Percentiles rank a stretch among this genome's conserved stretches.
Evolutionary conservation across 1,140 invertebrate species (phyloP).

Genomic region (Sweltsa coloradensis): DNA sequence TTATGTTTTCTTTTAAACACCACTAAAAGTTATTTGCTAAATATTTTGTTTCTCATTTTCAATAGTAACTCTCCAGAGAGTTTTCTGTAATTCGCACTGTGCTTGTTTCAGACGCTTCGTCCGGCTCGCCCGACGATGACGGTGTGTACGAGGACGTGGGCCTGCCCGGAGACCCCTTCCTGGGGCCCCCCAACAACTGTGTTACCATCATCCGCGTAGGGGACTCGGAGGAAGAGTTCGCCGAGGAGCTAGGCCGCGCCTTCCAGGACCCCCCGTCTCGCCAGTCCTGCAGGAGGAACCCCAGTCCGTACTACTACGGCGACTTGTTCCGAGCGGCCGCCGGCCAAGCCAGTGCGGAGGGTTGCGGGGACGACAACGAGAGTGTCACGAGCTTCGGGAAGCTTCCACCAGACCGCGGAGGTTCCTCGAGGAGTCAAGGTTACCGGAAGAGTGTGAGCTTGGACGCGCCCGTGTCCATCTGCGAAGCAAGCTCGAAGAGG

Average conservation of each 20-base stretch:
- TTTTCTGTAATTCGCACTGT: too few relatives aligned
- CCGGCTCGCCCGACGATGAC: neutral
- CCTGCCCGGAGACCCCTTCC: neutral
- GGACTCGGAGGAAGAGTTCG: neutral
- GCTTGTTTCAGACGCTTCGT: neutral
- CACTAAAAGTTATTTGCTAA: too few relatives aligned
- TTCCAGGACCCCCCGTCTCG: neutral
- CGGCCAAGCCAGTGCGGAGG: slow-evolving; percentile 23
- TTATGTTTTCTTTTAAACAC: too few relatives aligned
- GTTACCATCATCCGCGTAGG: slow-evolving; percentile 7
- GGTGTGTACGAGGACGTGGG: slow-evolving; percentile 13
- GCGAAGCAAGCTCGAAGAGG: neutral
- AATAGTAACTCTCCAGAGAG: too few relatives aligned
- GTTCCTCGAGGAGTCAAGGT: neutral
- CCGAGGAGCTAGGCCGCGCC: neutral
- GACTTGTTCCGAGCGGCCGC: slow-evolving; percentile 47
- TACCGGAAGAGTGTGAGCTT: slow-evolving; percentile 49
- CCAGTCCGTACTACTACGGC: slow-evolving; percentile 66
- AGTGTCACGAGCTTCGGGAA: slow-evolving; percentile 27
- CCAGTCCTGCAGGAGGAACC: slow-evolving; percentile 26
- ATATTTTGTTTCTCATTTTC: too few relatives aligned
- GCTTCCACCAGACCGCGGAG: slow-evolving; percentile 24
- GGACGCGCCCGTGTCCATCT: slow-evolving; percentile 36
- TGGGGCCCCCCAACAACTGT: neutral
- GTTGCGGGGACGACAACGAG: slow-evolving; percentile 25